phyloP scores from a whole-genome alignment of 2,888 invertebrate genomes.

The Achlya flavicornis region DNA sequence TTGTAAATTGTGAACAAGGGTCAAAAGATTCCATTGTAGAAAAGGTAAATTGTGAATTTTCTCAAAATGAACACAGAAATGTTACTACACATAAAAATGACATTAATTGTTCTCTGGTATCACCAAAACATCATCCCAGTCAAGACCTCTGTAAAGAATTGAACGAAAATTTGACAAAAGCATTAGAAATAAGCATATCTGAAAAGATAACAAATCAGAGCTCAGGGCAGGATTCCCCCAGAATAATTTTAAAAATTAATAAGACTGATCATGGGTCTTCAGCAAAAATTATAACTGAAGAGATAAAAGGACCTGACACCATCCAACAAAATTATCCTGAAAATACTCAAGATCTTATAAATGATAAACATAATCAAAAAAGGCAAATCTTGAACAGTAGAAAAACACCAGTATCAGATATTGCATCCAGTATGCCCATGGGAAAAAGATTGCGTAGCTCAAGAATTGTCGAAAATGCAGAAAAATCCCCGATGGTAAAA shows the following conservation, averaged over 20 bases:
- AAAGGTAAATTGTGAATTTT: constrained; percentile 36
- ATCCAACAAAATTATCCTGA: constrained; percentile 49
- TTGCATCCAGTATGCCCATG: constrained; percentile 53
- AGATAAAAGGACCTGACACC: constrained; percentile 54
- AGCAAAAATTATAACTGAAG: constrained; percentile 79
- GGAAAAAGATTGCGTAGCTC: constrained; percentile 77
- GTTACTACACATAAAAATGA: constrained; percentile 43
- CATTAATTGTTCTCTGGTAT: constrained; percentile 34
- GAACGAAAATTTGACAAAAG: constrained; percentile 67
- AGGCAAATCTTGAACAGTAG: constrained; percentile 61
- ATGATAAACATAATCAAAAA: constrained; percentile 59
- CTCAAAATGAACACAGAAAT: constrained; percentile 34
- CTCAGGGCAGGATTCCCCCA: constrained; percentile 79
- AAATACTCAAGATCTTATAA: constrained; percentile 56
- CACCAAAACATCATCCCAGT: constrained; percentile 42
- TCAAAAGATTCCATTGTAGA: constrained; percentile 32
- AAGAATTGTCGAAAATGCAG: constrained; percentile 66
- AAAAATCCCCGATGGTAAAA: constrained; percentile 54
- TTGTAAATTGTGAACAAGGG: constrained; percentile 37
- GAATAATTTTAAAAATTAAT: constrained; percentile 87
- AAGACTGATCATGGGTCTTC: constrained; percentile 83
- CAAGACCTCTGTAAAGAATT: constrained; percentile 56
- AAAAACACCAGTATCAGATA: constrained; percentile 55
- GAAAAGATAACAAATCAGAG: constrained; percentile 68
- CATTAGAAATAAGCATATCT: constrained; percentile 76